These are phyloP conservation scores for Caenorhabditis zanzibari DNA, from an alignment of 2,888 invertebrate genomes.

Conservation along the genomic window DNA sequence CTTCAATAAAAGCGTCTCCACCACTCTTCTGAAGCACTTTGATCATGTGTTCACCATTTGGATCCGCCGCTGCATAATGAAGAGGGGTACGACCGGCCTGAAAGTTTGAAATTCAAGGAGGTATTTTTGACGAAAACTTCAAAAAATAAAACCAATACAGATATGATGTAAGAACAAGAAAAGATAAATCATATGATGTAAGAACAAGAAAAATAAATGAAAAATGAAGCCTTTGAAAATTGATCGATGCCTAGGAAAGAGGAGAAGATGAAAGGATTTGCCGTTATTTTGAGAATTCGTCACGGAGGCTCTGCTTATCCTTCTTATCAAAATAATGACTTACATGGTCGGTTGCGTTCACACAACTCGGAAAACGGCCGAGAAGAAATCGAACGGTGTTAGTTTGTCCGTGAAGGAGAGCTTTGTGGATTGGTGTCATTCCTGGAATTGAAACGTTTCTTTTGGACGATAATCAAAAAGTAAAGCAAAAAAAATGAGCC, in stretches of 20 bases:
- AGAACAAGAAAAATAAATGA: neutral
- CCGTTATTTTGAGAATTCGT: slow-evolving; percentile 25
- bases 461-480: neutral
- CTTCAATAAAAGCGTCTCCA: slow-evolving; percentile 84
- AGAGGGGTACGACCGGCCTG: slow-evolving; percentile 83
- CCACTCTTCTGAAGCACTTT: slow-evolving; percentile 84
- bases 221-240: slow-evolving; percentile 24
- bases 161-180: no score
- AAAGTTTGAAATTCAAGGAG: slow-evolving; percentile 31
- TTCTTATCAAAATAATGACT: slow-evolving; percentile 26
- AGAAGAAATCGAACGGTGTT: slow-evolving; percentile 88
- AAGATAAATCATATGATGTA: neutral
- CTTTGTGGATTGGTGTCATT: slow-evolving; percentile 83
- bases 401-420: slow-evolving; percentile 86
- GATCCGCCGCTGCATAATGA: slow-evolving; percentile 84
- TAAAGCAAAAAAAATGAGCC: neutral
- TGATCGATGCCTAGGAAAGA: neutral
- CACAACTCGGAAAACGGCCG: slow-evolving; percentile 84
- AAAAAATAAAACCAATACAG: no score
- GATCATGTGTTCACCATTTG: slow-evolving; percentile 83
- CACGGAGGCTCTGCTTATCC: neutral
- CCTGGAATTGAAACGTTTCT: slow-evolving; percentile 64
- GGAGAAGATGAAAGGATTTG: slow-evolving; percentile 17
- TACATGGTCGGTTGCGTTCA: slow-evolving; percentile 84
- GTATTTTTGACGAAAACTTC: neutral